phyloP scores from a whole-genome alignment of 2,113 vertebrate genomes.

The Tragelaphus buxtoni region DNA sequence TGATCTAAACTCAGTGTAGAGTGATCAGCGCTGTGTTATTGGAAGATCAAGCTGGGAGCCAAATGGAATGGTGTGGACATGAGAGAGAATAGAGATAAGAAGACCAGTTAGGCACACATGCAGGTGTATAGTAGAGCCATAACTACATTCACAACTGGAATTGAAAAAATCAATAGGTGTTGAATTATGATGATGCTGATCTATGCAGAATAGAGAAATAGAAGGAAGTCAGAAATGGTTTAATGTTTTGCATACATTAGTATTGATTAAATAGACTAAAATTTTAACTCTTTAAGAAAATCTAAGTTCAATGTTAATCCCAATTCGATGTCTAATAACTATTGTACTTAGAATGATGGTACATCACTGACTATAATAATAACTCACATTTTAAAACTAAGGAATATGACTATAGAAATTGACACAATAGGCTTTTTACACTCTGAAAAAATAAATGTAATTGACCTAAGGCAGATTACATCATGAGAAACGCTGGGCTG shows the following conservation, averaged over 20 bases:
- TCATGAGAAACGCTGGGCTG: no score
- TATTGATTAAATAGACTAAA: background rate
- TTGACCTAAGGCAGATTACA: background rate
- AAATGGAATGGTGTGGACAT: background rate
- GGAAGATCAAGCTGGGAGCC: background rate
- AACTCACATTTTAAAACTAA: conserved; percentile 10
- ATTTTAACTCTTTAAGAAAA: conserved; percentile 1
- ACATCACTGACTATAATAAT: background rate
- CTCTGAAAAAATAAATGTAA: background rate
- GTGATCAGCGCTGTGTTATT: background rate
- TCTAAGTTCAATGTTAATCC: background rate
- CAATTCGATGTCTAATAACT: background rate
- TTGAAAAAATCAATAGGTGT: background rate
- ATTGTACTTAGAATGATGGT: background rate
- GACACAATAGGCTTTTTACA: conserved; percentile 7
- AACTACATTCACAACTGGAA: background rate
- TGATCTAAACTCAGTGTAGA: background rate
- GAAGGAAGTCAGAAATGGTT: background rate
- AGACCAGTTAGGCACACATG: background rate
- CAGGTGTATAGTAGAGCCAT: background rate
- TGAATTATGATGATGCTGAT: background rate
- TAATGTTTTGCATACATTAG: background rate
- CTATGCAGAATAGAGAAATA: background rate
- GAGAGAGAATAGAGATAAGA: background rate
- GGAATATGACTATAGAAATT: background rate